phyloP scores from a whole-genome alignment of 37 sponge, comb jelly and placozoan species.

The Geodia barretti region DNA sequence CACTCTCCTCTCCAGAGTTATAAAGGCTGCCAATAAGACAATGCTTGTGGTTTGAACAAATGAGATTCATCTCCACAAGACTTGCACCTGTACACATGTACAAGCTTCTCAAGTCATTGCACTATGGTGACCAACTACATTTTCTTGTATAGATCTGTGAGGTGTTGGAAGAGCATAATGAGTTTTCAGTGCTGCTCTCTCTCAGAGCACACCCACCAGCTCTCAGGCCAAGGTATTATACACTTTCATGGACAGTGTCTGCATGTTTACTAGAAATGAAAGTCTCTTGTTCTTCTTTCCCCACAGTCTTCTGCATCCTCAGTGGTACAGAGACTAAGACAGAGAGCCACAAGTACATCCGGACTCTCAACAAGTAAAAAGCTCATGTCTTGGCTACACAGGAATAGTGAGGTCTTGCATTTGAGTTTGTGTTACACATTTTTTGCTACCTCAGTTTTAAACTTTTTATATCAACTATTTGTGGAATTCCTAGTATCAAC shows the following conservation, averaged over 20 bases:
- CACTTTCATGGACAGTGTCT: no score
- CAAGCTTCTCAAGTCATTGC: no score
- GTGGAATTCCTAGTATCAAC: not conserved
- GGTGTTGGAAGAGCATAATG: not conserved
- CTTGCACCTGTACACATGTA: no score
- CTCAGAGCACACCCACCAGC: not conserved
- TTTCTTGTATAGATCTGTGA: not conserved
- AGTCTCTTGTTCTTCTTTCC: not conserved
- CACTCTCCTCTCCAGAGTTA: no score
- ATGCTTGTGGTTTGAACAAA: no score
- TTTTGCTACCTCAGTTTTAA: not conserved
- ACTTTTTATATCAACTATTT: not conserved
- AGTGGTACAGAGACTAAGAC: constrained; percentile 43
- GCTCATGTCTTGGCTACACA: not conserved
- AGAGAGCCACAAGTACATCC: constrained; percentile 42
- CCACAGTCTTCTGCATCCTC: not conserved
- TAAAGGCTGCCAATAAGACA: no score
- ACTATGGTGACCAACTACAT: no score
- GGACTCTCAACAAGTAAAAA: constrained; percentile 30
- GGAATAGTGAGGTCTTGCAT: not conserved
- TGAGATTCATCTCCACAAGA: no score
- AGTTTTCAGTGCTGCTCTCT: not conserved
- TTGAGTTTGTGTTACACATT: not conserved
- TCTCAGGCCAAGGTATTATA: not conserved
- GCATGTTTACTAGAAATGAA: not conserved